Base-by-base conservation (phyloP, 2,888 invertebrate genomes). In the Phyto melanocephala region DNA sequence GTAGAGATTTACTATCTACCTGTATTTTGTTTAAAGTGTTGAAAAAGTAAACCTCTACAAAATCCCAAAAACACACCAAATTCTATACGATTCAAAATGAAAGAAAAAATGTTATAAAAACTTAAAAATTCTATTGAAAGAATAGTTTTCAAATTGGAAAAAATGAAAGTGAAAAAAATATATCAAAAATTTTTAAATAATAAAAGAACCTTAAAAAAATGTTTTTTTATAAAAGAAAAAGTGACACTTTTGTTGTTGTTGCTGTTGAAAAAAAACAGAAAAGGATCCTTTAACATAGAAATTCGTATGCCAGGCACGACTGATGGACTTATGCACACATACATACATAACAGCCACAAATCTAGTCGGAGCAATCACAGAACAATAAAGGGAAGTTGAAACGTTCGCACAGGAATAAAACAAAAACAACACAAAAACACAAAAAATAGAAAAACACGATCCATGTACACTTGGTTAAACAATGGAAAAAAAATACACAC, bases 381-480 rank as follows among this genome's bases (percentile, higher is more conserved):
- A 8, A 54, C 7, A 56, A 72, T 56, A 81, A 81, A 60, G 15
- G 20, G 58, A 58, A 60, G 17, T 40, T 33, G 42, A 72, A 60
- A 63, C 35, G 63, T 58, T 75, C 70, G 65, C 37, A 58, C 50
- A 75, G 52, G 63, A 74, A 28, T 6, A 28, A 6, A 28, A 28
- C 3, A 6, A 70, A 70, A 63, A 58, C 13, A 42, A 63, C 20
- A n/a, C 50, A 75, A 45, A 58, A 74, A 28, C 28, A 28, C 4
- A 28, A 28, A 28, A 6, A 70, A 70, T 58, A 58, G 10, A 42
- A 63, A n/a, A n/a, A 42, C 17, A 24, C 50, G 13, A 47, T 24
- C 56, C 56, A 40, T 54, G 42, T n/a, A 22, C 54, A 63, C 40
- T 58, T 70, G 60, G 47, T 42, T 56, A 75, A 78, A 82, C 70